These are phyloP conservation scores for Leptobrachium leishanense DNA, from an alignment of 2,113 vertebrate species.

Conservation along the genomic window DNA sequence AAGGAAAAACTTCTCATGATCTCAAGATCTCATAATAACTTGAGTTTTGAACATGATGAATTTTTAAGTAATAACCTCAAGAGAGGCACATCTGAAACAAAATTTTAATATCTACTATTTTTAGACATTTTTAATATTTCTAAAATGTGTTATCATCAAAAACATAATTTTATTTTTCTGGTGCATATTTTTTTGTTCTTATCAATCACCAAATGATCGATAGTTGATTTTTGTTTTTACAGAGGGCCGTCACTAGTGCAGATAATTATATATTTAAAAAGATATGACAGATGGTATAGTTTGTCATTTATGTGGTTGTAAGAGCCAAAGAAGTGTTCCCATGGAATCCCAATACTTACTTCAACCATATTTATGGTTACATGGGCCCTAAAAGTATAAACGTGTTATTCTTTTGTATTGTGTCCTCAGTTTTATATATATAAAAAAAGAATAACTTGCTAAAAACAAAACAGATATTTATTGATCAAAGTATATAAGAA, in stretches of 20 bases:
- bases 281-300: neutral
- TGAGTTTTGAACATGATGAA: conserved; percentile 95
- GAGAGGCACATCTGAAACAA: conserved; percentile 91
- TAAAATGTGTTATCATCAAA: neutral
- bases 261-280: neutral
- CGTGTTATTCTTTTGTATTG: neutral
- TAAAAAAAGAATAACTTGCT: too few species aligned
- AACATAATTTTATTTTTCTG: neutral
- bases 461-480: too few species aligned
- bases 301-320: conserved; percentile 15
- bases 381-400: conserved; percentile 8
- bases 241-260: neutral
- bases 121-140: neutral
- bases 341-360: conserved; percentile 26
- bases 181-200: neutral
- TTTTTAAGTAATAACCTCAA: conserved; percentile 89
- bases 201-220: neutral
- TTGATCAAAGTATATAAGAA: too few species aligned
- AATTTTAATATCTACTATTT: conserved; percentile 72
- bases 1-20: conserved; percentile 98
- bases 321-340: conserved; percentile 43
- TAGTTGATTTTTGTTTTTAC: neutral
- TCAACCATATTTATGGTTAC: conserved; percentile 13
- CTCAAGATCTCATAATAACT: conserved; percentile 94
- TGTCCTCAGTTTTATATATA: neutral